Evolutionary conservation across 2,113 vertebrate genomes (phyloP).

Genomic region (Petromus typicus): DNA sequence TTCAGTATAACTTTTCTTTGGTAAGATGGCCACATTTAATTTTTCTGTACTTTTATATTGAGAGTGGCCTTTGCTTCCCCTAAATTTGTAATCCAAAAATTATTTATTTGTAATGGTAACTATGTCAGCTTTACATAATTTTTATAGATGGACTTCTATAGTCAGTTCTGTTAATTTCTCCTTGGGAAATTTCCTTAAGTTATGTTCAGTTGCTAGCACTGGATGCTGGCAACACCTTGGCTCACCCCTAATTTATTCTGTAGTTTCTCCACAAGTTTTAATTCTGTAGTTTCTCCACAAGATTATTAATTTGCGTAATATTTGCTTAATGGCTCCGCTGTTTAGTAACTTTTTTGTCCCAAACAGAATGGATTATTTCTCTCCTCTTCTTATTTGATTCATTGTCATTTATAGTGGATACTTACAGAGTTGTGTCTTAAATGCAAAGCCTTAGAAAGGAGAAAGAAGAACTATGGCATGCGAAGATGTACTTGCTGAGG

Average conservation of each 20-base stretch:
- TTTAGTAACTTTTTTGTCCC: constrained; percentile 14
- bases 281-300: not conserved
- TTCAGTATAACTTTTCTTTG: constrained; percentile 20
- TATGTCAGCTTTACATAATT: constrained; percentile 15
- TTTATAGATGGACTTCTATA: not conserved
- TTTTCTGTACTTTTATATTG: not conserved
- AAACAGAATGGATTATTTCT: not conserved
- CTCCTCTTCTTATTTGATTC: not conserved
- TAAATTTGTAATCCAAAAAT: constrained; percentile 40
- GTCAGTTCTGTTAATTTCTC: constrained; percentile 31
- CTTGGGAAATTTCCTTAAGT: constrained; percentile 42
- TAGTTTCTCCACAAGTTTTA: not conserved
- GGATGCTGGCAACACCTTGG: not conserved
- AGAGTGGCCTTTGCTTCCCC: not conserved
- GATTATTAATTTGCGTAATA: not conserved
- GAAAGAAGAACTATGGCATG: not conserved
- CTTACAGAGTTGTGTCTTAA: not conserved
- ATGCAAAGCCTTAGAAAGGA: not conserved
- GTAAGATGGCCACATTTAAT: constrained; percentile 12
- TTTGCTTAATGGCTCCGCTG: constrained; percentile 4
- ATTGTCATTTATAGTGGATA: not conserved
- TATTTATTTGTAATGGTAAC: constrained; percentile 27
- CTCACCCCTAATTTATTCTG: not conserved
- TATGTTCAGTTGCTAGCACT: not conserved
- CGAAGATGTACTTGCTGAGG: not conserved